These are phyloP conservation scores for Thyatira batis DNA, from an alignment of 2,888 invertebrate species.

Conservation along the genomic window DNA sequence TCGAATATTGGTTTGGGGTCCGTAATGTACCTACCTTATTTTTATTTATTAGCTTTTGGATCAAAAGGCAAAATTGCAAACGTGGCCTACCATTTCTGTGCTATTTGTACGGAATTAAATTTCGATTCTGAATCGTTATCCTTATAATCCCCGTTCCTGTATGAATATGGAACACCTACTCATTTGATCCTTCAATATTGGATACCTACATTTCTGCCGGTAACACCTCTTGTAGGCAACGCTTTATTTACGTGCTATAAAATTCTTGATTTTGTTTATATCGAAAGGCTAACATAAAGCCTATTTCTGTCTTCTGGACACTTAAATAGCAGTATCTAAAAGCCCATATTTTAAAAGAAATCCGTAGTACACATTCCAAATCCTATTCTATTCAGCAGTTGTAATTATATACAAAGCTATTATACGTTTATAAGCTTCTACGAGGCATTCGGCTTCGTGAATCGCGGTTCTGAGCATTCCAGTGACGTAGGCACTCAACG, in stretches of 20 bases:
- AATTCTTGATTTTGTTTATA: too few relatives aligned
- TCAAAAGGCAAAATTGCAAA: neutral
- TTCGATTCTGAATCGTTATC: neutral
- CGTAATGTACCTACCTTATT: neutral
- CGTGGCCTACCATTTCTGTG: neutral
- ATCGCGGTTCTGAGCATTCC: neutral
- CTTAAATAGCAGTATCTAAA: too few relatives aligned
- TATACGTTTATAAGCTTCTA: neutral
- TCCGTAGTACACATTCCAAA: too few relatives aligned
- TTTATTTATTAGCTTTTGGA: conserved; percentile 5
- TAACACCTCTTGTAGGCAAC: too few relatives aligned
- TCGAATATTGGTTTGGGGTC: conserved; percentile 31
- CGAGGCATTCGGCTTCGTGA: neutral
- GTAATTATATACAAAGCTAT: too few relatives aligned
- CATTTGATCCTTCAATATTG: neutral
- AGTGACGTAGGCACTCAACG: neutral
- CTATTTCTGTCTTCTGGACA: too few relatives aligned
- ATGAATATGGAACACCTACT: neutral
- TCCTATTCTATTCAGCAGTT: too few relatives aligned
- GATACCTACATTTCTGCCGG: too few relatives aligned
- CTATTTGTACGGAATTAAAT: neutral
- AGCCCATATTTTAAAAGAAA: too few relatives aligned
- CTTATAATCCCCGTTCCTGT: neutral
- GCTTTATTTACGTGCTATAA: too few relatives aligned
- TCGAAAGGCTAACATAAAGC: too few relatives aligned